Conservation (phyloP, 2,113 vertebrate species). For the human region GRCh38 chrX:106825001-106825500, state of each 20-base stretch:
- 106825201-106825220: conserved; percentile 55
- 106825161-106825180: conserved; percentile 52
- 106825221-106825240: conserved; percentile 23
- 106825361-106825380: conserved; percentile 25
- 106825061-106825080: neutral
- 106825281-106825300: conserved; percentile 49
- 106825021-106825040: neutral
- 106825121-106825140: too few species aligned
- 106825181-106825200: conserved; percentile 25
- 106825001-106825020: neutral
- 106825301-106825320: conserved; percentile 62
- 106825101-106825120: neutral
- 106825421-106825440: conserved; percentile 38
- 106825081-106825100: conserved; percentile 38
- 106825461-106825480: neutral
- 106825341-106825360: conserved; percentile 24
- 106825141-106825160: neutral
- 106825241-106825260: conserved; percentile 23
- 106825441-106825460: conserved; percentile 43
- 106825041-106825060: neutral
- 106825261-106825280: conserved; percentile 56
- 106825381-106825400: conserved; percentile 51
- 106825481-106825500: conserved; percentile 1
- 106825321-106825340: conserved; percentile 47
- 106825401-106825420: conserved; percentile 45